These are phyloP conservation scores for Trachops cirrhosus DNA, from an alignment of 2,797 vertebrate species.

Conservation along the genomic window DNA sequence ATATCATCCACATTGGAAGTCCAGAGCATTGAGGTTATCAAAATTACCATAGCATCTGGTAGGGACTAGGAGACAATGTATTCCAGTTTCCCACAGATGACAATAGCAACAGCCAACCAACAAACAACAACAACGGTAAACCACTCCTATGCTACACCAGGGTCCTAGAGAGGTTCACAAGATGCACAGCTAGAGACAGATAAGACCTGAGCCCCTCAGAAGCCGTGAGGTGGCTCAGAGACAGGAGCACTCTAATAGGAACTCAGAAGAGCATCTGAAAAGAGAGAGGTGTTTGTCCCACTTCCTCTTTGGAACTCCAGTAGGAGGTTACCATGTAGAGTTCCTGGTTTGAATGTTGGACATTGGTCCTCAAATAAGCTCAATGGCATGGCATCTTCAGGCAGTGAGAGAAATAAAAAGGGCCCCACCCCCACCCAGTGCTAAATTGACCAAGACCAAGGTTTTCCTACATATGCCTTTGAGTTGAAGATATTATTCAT, in stretches of 20 bases:
- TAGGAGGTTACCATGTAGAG: not conserved
- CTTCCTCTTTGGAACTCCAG: not conserved
- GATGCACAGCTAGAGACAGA: not conserved
- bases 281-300: not conserved
- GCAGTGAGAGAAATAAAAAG: not conserved
- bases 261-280: not conserved
- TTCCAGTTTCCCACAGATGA: not conserved
- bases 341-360: not conserved
- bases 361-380: not conserved
- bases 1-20: not conserved
- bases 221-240: not conserved
- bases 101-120: not conserved
- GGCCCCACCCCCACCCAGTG: accelerated
- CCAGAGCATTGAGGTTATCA: not conserved
- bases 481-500: not conserved
- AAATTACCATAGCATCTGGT: not conserved
- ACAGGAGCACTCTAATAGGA: not conserved
- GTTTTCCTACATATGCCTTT: not conserved
- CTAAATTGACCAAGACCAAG: not conserved
- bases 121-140: not conserved
- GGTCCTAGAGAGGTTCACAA: not conserved
- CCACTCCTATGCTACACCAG: not conserved
- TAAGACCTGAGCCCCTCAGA: not conserved
- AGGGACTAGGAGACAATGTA: not conserved
- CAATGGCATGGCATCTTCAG: not conserved